Evolutionary conservation across 1,140 invertebrate species (phyloP), one percentile per base, ranked within the genome.

Genomic region (Nomia melanderi): DNA sequence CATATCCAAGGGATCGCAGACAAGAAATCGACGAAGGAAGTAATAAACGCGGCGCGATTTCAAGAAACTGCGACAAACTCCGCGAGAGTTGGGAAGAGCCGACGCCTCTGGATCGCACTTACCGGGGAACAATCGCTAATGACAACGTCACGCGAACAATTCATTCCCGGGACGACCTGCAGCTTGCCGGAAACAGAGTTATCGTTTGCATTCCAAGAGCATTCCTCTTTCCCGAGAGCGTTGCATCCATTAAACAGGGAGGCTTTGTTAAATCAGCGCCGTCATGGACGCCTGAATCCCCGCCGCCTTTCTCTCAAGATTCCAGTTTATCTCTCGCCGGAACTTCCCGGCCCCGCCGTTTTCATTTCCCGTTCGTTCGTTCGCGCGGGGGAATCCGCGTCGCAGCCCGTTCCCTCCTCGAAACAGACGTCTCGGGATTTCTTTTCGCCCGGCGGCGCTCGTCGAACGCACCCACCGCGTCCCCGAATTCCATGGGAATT

Each of bases 221-320:
- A 60, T 71, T 81, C 17, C 53, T 50, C 12, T 62, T 25, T 56
- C 44, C 36, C 59, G 54, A n/a, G 25, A 60, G 77, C 54, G 60
- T 62, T 47, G 64, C 71, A 56, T 71, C 66, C 72, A 59, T 73
- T 81, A 77, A 81, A 82, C 73, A 54, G 27, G 39, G 64, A 56
- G 56, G 80, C 78, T 81, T 82, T 66, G 80, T 77, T 82, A 82
- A 82, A 81, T 69, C 59, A 69, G 73, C 65, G 64, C 57, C 73
- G 72, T 81, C 65, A 44, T 59, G 69, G 59, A 44, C 73, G n/a
- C n/a, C n/a, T 17, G 41, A 44, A 44, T 44, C 41, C n/a, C 41
- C 2, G 17, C 4, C 29, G 73, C 56, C 66, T 36, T 50, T 17
- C 65, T 82, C 47, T 71, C 75, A 70, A 69, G 72, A 82, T 82